phyloP scores from a whole-genome alignment of 2,113 vertebrate genomes.

The Petroica traversi region DNA sequence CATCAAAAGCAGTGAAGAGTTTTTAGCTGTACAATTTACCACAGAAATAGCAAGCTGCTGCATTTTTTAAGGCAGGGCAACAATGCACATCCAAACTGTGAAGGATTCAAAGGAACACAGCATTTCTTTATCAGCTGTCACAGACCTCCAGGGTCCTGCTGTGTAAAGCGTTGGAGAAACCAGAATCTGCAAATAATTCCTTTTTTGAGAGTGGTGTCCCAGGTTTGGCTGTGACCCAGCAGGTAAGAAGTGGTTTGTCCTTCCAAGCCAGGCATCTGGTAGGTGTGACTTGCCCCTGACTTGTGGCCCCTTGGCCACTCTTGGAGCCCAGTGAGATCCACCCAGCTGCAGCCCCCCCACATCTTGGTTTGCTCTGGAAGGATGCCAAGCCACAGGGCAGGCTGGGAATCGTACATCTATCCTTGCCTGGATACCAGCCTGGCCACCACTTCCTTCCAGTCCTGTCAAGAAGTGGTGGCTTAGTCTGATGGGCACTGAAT shows the following conservation, averaged over 20 bases:
- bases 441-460: background rate
- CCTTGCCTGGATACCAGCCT: accelerated
- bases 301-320: too few species aligned
- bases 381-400: background rate
- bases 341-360: accelerated
- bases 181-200: background rate
- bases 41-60: background rate
- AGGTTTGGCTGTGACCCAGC: background rate
- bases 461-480: background rate
- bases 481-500: accelerated
- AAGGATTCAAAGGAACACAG: background rate
- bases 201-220: background rate
- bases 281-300: accelerated
- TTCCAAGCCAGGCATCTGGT: background rate
- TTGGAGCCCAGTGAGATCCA: background rate
- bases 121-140: background rate
- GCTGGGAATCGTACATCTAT: accelerated
- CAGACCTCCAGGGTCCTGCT: background rate
- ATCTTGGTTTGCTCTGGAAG: background rate
- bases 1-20: background rate
- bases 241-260: background rate
- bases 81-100: background rate
- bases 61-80: background rate
- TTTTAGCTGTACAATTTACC: background rate
- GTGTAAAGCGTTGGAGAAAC: background rate